Conservation (phyloP, 2,888 invertebrate species). For the Nasonovia ribisnigri region DNA sequence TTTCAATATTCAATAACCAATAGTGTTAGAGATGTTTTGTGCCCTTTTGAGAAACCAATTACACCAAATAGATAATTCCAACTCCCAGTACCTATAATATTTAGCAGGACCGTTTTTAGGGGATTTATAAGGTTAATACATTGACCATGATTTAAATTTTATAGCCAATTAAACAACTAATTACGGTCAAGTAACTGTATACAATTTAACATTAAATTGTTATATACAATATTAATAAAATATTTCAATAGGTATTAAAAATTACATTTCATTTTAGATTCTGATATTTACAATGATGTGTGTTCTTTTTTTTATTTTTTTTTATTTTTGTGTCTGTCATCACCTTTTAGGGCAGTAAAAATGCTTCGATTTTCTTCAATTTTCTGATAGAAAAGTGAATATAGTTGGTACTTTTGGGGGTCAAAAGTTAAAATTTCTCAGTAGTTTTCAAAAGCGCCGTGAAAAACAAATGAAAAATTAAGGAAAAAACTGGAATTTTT, state of each 20-base stretch:
- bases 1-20: constrained; percentile 45
- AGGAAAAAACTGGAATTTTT: too few species aligned
- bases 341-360: too few species aligned
- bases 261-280: background rate
- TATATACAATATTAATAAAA: background rate
- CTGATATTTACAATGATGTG: too few species aligned
- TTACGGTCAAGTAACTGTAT: background rate
- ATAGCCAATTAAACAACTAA: background rate
- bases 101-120: background rate
- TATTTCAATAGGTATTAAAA: background rate
- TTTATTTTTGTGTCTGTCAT: too few species aligned
- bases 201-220: background rate
- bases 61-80: background rate
- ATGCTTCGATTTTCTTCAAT: too few species aligned
- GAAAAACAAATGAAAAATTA: too few species aligned
- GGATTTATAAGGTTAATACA: background rate
- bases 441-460: too few species aligned
- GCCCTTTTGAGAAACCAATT: background rate
- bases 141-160: background rate
- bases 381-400: too few species aligned
- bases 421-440: too few species aligned
- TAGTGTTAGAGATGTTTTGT: constrained; percentile 16
- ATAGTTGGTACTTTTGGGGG: too few species aligned
- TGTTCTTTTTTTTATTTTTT: too few species aligned
- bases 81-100: background rate